Evolutionary conservation across 1,140 invertebrate species (phyloP).

Genomic region (Tetramorium alpestre): DNA sequence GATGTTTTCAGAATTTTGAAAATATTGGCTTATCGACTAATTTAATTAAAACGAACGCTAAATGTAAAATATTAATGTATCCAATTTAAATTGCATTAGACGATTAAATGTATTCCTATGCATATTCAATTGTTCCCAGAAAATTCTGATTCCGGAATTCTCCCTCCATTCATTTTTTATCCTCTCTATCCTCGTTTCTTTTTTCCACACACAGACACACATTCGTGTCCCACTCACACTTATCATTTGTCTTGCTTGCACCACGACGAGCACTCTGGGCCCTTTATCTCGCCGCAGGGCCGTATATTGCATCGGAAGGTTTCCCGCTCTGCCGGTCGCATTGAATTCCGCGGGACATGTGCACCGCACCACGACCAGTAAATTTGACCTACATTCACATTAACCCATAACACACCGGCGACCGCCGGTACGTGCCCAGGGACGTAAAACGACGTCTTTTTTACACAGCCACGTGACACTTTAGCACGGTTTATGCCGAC

Average conservation of each 20-base stretch:
- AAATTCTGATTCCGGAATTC: background rate
- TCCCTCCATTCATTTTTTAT: background rate
- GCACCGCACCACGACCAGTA: conserved; percentile 56
- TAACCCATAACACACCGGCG: conserved; percentile 32
- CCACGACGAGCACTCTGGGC: conserved; percentile 41
- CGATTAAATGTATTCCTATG: background rate
- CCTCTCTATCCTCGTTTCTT: background rate
- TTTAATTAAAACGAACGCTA: background rate
- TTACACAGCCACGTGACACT: conserved; percentile 28
- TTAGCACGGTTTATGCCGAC: conserved; percentile 23
- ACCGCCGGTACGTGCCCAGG: conserved; percentile 34
- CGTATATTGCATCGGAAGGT: conserved; percentile 67
- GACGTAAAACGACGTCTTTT: conserved; percentile 35
- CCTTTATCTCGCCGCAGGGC: conserved; percentile 58
- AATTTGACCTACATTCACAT: conserved; percentile 45
- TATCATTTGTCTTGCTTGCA: conserved; percentile 34
- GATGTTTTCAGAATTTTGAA: background rate
- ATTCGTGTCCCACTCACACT: background rate
- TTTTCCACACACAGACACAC: background rate
- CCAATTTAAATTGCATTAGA: background rate
- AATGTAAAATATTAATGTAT: background rate
- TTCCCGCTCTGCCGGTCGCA: conserved; percentile 58
- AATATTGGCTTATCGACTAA: background rate
- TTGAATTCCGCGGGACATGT: conserved; percentile 63
- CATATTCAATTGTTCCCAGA: background rate